phyloP scores from a whole-genome alignment of 2,113 vertebrate species.

The Cavia aperea region DNA sequence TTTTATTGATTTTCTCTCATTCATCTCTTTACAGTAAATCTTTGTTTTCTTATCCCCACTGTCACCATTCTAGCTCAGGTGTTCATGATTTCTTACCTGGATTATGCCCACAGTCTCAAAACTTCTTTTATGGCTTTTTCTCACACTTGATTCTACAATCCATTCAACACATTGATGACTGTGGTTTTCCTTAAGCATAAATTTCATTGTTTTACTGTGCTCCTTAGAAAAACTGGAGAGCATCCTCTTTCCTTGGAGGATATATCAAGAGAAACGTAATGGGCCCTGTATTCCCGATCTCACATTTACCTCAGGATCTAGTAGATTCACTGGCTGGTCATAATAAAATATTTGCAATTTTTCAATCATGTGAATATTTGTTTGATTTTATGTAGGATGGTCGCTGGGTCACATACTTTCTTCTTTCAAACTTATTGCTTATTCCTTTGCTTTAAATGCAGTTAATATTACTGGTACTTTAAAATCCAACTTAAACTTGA shows the following conservation, averaged over 20 bases:
- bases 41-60: not conserved
- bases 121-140: not conserved
- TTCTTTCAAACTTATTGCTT: not conserved
- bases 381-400: not conserved
- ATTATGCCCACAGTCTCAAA: not conserved
- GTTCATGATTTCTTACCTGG: not conserved
- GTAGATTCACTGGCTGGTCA: not conserved
- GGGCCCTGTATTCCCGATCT: not conserved
- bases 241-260: not conserved
- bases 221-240: not conserved
- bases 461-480: not conserved
- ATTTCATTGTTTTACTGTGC: not conserved
- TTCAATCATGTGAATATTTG: not conserved
- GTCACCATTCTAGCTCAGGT: not conserved
- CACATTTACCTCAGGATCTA: not conserved
- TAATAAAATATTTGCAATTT: not conserved
- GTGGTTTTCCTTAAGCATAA: not conserved
- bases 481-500: not conserved
- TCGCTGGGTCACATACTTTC: not conserved
- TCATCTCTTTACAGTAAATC: not conserved
- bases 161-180: not conserved
- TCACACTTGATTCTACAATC: not conserved
- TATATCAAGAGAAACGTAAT: not conserved
- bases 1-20: not conserved
- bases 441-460: not conserved